Percentiles rank a stretch among this genome's conserved stretches.
These are phyloP conservation scores for Heteronetta atricapilla DNA, from an alignment of 2,113 vertebrate species.

Conservation along the genomic window DNA sequence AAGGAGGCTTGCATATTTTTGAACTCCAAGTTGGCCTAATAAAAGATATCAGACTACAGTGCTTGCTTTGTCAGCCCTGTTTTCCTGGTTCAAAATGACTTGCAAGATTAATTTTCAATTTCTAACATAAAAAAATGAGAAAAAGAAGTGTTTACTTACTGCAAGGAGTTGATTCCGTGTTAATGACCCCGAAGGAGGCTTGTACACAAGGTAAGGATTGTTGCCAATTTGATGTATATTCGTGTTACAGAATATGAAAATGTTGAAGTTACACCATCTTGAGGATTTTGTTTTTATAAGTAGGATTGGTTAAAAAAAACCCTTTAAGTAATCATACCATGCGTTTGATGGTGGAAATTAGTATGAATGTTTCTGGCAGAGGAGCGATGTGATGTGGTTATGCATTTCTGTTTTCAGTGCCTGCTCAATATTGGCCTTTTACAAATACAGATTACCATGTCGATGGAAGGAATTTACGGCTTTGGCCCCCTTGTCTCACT, in stretches of 20 bases:
- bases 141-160: slow-evolving; percentile 60
- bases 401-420: slow-evolving; percentile 58
- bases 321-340: slow-evolving; percentile 41
- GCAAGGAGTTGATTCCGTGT: slow-evolving; percentile 52
- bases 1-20: slow-evolving; percentile 60
- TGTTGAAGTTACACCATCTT: slow-evolving; percentile 33
- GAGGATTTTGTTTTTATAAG: slow-evolving; percentile 56
- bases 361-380: slow-evolving; percentile 50
- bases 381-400: slow-evolving; percentile 53
- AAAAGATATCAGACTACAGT: slow-evolving; percentile 69
- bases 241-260: slow-evolving; percentile 45
- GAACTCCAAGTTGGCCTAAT: slow-evolving; percentile 66
- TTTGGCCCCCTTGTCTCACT: slow-evolving; percentile 25
- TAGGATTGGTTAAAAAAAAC: slow-evolving; percentile 25
- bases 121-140: slow-evolving; percentile 65
- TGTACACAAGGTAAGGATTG: slow-evolving; percentile 55
- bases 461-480: slow-evolving; percentile 66
- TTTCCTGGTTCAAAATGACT: slow-evolving; percentile 57
- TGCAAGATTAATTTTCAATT: slow-evolving; percentile 71
- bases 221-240: slow-evolving; percentile 49
- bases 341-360: slow-evolving; percentile 66
- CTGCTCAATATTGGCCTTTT: slow-evolving; percentile 49
- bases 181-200: slow-evolving; percentile 38
- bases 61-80: slow-evolving; percentile 67
- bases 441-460: slow-evolving; percentile 48